A percentile compares a stretch with the other conserved stretches of the same genome.
These are phyloP conservation scores for Acestrorhynchus altus DNA, from an alignment of 2,797 vertebrate species.

Conservation along the genomic window DNA sequence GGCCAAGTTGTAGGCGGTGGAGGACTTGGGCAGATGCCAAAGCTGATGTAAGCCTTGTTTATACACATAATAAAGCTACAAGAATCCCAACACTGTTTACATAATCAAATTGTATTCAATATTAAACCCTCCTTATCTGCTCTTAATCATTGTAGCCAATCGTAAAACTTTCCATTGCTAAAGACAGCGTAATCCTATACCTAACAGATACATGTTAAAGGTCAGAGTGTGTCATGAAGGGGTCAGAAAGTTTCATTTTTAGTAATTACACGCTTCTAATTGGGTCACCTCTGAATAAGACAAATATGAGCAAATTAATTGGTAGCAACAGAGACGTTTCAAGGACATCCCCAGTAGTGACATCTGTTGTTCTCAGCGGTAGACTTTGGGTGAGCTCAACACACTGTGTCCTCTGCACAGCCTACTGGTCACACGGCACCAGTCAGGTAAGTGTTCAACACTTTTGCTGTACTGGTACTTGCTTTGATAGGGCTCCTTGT, in stretches of 20 bases:
- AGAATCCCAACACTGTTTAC: neutral
- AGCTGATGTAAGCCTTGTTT: slow-evolving; percentile 19
- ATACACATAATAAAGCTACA: neutral
- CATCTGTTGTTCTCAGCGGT: slow-evolving; percentile 64
- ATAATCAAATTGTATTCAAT: neutral
- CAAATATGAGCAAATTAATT: slow-evolving; percentile 69
- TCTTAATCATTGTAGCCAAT: neutral
- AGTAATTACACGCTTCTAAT: slow-evolving; percentile 64
- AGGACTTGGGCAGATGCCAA: slow-evolving; percentile 3
- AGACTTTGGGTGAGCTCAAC: slow-evolving; percentile 1
- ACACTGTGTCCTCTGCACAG: slow-evolving; percentile 25
- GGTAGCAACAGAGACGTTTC: slow-evolving; percentile 69
- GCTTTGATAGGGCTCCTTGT: neutral
- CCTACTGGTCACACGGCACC: slow-evolving; percentile 23
- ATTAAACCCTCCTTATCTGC: neutral
- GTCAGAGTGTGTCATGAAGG: slow-evolving; percentile 62
- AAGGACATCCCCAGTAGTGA: slow-evolving; percentile 73
- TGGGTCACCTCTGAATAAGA: slow-evolving; percentile 63
- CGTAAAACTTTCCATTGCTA: slow-evolving; percentile 3
- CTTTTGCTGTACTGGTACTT: neutral
- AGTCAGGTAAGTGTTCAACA: slow-evolving; percentile 11
- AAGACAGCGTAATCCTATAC: slow-evolving; percentile 6
- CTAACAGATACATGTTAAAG: slow-evolving; percentile 6
- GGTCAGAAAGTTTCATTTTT: slow-evolving; percentile 39
- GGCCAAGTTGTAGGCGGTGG: neutral